Base-by-base conservation (phyloP, 2,888 invertebrate species). In the Mesorhabditis spiculigera region DNA sequence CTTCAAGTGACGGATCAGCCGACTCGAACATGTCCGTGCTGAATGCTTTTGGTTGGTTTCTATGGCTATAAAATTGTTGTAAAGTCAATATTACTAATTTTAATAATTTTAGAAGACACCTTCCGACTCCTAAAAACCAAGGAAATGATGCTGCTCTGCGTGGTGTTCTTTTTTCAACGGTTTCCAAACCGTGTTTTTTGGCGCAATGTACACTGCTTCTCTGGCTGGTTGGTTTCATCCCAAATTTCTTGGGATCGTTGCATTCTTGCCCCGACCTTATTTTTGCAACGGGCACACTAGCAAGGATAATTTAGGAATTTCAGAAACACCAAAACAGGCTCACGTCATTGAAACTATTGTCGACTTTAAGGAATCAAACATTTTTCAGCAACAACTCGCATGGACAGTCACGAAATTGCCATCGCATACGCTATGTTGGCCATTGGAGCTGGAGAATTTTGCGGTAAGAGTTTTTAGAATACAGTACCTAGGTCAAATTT, bases 121-220 rank as follows among this genome's bases (percentile, higher is more conserved):
- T 50, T 50, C 58, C 58, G n/a, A 50, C 58, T 50, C 58, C 58
- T 50, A 13, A 10, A n/a, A 10, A 50, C 58, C 8, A 50, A 50
- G n/a, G 58, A 50, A n/a, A 50, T 50, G 58, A n/a, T 50, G 8
- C 58, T 50, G 10, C 58, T 50, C n/a, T 50, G 58, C 58, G 58
- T 50, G 1, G n/a, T 50, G 10, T 50, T 50, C n/a, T 50, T 50
- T n/a, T n/a, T 50, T 13, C n/a, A 50, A 50, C n/a, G 58, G 58
- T n/a, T 50, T 50, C n/a, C 58, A 50, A n/a, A 50, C 58, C 10
- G 58, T 50, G 8, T 50, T 50, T n/a, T 50, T 50, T 50, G 58
- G 58, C 58, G 58, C 58, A 10, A 50, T 50, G 58, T 50, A 50
- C 58, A 50, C 58, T 13, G 58, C 58, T 50, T 50, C 58, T 13